These are phyloP conservation scores for Bubo blakistoni DNA, from an alignment of 2,113 vertebrate species.

Conservation along the genomic window DNA sequence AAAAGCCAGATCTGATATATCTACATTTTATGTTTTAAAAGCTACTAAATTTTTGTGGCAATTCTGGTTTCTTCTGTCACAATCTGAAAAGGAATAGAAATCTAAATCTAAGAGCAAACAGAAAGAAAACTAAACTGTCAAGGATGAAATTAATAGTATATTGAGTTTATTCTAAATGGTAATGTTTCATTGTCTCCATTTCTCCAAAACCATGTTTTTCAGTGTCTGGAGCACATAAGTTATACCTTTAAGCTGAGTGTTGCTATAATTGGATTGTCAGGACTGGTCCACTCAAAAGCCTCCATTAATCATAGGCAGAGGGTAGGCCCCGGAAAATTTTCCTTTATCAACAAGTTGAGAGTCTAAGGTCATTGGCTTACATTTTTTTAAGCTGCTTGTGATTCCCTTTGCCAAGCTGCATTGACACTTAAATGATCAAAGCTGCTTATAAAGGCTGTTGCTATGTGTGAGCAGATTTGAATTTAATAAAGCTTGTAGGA, in stretches of 20 bases:
- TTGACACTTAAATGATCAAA: slow-evolving; percentile 63
- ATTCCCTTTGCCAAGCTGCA: slow-evolving; percentile 55
- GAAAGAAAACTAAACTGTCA: not conserved
- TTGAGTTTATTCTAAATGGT: not conserved
- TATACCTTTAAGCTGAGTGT: slow-evolving; percentile 43
- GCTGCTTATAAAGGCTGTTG: slow-evolving; percentile 63
- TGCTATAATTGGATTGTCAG: slow-evolving; percentile 53
- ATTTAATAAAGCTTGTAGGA: slow-evolving; percentile 60
- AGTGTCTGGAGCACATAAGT: slow-evolving; percentile 45
- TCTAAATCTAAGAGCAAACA: not conserved
- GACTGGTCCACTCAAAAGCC: slow-evolving; percentile 26
- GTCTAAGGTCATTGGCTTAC: slow-evolving; percentile 58
- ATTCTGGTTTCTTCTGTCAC: not conserved
- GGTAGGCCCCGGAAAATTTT: not conserved
- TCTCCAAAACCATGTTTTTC: slow-evolving; percentile 42
- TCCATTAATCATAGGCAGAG: slow-evolving; percentile 45
- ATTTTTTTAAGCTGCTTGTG: slow-evolving; percentile 62
- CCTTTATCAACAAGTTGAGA: slow-evolving; percentile 52
- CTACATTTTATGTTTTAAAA: not conserved
- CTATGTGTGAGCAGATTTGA: slow-evolving; percentile 64
- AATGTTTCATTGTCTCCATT: slow-evolving; percentile 31
- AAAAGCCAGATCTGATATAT: not conserved
- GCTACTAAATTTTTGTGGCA: not conserved
- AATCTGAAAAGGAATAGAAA: not conserved
- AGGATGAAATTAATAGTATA: not conserved